A percentile compares a stretch with the other conserved stretches of the same genome.
Evolutionary conservation across 2,888 invertebrate species (phyloP).

Genomic region (Parelbella ahira): DNA sequence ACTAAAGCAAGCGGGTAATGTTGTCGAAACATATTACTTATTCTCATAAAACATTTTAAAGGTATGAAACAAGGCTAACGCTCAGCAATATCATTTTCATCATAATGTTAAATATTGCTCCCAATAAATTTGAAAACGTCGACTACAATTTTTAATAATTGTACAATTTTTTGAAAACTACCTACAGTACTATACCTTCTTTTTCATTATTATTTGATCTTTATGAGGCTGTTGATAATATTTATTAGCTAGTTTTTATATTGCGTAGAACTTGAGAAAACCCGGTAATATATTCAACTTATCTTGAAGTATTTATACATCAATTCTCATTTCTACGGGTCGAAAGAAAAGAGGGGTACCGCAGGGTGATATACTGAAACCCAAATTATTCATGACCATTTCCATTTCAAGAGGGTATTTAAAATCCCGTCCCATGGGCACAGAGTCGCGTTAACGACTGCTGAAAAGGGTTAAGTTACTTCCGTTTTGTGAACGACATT

Average conservation of each 20-base stretch:
- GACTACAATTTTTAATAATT: too few species aligned
- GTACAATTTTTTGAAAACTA: too few species aligned
- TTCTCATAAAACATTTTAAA: conserved; percentile 16
- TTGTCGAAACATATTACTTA: conserved; percentile 19
- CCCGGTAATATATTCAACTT: too few species aligned
- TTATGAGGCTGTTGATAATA: too few species aligned
- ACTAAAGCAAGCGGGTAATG: conserved; percentile 13
- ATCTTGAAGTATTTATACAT: neutral
- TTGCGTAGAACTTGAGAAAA: too few species aligned
- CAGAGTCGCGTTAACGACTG: conserved; percentile 22
- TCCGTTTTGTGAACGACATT: conserved; percentile 21
- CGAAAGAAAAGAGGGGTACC: conserved; percentile 4
- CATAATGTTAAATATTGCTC: neutral
- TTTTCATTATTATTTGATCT: too few species aligned
- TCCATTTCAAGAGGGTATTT: conserved; percentile 20
- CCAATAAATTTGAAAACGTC: too few species aligned
- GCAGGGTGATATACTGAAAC: conserved; percentile 8
- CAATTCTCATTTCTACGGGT: neutral
- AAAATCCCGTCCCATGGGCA: conserved; percentile 20
- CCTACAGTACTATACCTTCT: too few species aligned
- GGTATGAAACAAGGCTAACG: conserved; percentile 8
- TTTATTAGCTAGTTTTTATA: too few species aligned
- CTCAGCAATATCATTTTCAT: conserved; percentile 4
- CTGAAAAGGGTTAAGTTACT: conserved; percentile 23
- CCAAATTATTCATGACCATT: conserved; percentile 24